Evolutionary conservation across 2,113 vertebrate species (phyloP).

Genomic region (Pionites leucogaster): DNA sequence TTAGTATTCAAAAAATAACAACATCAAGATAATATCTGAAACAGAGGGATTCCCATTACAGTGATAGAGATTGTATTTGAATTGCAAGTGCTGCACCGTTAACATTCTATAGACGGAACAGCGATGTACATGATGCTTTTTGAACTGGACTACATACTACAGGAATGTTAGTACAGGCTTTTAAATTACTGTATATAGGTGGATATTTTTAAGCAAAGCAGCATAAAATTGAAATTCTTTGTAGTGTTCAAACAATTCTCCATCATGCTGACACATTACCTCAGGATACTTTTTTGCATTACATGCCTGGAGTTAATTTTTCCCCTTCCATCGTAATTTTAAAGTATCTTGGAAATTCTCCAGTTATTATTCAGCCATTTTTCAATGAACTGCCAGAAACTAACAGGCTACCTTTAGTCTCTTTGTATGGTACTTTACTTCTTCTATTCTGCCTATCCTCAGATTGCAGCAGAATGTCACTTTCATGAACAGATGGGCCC

Average conservation of each 20-base stretch:
- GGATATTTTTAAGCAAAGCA: conserved; percentile 35
- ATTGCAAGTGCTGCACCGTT: background rate
- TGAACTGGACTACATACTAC: conserved; percentile 15
- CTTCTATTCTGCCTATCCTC: background rate
- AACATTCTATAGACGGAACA: background rate
- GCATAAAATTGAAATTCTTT: background rate
- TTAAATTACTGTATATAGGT: conserved; percentile 47
- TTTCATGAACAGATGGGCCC: background rate
- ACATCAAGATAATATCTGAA: background rate
- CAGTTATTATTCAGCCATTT: background rate
- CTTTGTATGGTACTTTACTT: background rate
- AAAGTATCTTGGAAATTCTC: background rate
- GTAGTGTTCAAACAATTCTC: background rate
- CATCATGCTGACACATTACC: background rate
- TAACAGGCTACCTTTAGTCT: background rate
- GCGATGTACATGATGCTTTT: background rate
- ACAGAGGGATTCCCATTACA: background rate
- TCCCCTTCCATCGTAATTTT: background rate
- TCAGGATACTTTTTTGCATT: background rate
- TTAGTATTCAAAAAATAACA: background rate
- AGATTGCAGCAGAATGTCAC: background rate
- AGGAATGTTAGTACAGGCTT: conserved; percentile 53
- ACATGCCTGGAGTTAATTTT: background rate
- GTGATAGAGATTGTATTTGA: background rate
- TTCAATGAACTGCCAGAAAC: background rate